These are phyloP conservation scores for Chrysoperla carnea DNA, from an alignment of 1,140 invertebrate species.

Conservation along the genomic window DNA sequence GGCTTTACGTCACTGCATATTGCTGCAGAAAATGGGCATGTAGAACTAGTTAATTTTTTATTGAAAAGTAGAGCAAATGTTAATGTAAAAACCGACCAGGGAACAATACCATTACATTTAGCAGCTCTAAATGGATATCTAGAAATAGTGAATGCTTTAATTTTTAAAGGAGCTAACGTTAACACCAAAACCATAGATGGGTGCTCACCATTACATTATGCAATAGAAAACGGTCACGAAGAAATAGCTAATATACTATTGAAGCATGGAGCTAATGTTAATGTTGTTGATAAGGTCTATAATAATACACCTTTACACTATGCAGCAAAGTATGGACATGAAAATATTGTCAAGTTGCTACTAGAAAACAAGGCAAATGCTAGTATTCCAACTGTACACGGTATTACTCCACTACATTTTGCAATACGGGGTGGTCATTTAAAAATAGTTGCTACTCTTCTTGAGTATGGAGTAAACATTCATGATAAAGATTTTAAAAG, in stretches of 20 bases:
- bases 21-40: slow-evolving; percentile 2
- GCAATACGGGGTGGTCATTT: slow-evolving; percentile 7
- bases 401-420: slow-evolving; percentile 9
- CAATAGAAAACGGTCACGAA: slow-evolving; percentile 18
- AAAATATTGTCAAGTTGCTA: too few species aligned
- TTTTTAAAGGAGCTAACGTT: slow-evolving; percentile 5
- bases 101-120: slow-evolving; percentile 5
- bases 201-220: slow-evolving; percentile 24
- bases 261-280: slow-evolving; percentile 3
- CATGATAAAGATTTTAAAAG: slow-evolving; percentile 3
- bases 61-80: slow-evolving; percentile 6
- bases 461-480: slow-evolving; percentile 7
- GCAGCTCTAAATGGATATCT: slow-evolving; percentile 5
- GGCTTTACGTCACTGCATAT: slow-evolving; percentile 36
- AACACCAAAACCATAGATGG: slow-evolving; percentile 5
- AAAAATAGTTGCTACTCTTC: slow-evolving; percentile 8
- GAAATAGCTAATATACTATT: slow-evolving; percentile 5
- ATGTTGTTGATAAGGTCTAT: slow-evolving; percentile 1
- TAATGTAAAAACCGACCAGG: slow-evolving; percentile 3
- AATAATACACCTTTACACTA: too few species aligned
- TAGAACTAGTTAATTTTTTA: slow-evolving; percentile 4
- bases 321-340: too few species aligned
- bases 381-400: background rate
- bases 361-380: too few species aligned
- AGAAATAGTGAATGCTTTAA: slow-evolving; percentile 6